Evolutionary conservation across 2,888 invertebrate genomes (phyloP).

Genomic region (Cylindroiulus punctatus): DNA sequence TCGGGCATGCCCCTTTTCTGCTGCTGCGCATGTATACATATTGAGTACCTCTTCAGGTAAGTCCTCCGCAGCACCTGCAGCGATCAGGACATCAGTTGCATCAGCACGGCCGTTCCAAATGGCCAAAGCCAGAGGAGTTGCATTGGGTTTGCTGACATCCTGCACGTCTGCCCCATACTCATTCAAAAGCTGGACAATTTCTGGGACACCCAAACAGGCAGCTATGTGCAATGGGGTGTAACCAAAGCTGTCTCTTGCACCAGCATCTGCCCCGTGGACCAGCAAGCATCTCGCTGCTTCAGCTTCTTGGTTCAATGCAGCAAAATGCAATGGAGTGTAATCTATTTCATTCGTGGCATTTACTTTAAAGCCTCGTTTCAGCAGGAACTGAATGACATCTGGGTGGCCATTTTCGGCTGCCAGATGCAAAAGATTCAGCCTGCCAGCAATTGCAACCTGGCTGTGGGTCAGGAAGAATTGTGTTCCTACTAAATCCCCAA

Average conservation of each 20-base stretch:
- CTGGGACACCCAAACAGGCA: neutral
- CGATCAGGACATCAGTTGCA: neutral
- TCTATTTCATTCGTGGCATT: neutral
- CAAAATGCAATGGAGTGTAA: constrained; percentile 46
- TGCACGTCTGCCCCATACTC: neutral
- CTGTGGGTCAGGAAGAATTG: neutral
- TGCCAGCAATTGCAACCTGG: neutral
- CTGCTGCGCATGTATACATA: neutral
- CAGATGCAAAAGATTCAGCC: neutral
- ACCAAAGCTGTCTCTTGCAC: constrained; percentile 71
- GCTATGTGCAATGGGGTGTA: neutral
- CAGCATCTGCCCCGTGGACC: constrained; percentile 64
- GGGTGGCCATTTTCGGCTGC: constrained; percentile 36
- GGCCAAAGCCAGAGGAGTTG: neutral
- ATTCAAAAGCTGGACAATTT: neutral
- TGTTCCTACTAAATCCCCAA: neutral
- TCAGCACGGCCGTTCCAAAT: neutral
- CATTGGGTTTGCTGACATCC: neutral
- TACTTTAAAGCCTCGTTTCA: neutral
- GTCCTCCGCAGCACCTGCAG: neutral
- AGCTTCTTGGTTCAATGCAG: neutral
- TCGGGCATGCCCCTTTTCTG: neutral
- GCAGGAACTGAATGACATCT: neutral
- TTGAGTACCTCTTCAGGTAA: neutral
- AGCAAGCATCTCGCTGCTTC: constrained; percentile 20